Evolutionary conservation across 2,113 vertebrate species (phyloP), one percentile per base, ranked within the genome.

Genomic region (Atractosteus spatula): DNA sequence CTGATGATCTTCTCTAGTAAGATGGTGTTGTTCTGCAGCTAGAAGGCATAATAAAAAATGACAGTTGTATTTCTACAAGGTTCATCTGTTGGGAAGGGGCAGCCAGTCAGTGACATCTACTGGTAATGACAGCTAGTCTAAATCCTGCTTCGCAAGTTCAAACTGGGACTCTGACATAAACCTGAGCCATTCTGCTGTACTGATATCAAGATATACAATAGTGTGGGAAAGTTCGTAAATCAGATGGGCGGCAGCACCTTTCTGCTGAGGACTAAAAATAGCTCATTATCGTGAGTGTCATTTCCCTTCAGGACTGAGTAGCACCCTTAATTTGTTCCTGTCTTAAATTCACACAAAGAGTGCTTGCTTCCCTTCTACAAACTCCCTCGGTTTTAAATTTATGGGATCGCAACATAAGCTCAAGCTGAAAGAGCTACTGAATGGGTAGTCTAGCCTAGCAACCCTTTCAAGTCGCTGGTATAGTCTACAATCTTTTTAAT

Each of bases 201-300:
- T 90, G 83, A 81, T 85, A 87, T 85, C 62, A 72, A 62, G 71
- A 84, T 86, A 87, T n/a, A n/a, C n/a, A n/a, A n/a, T 29, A 29
- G 29, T 29, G 29, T 29, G 29, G 29, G 29, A 70, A 70, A 59
- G 55, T 80, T 84, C 88, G 84, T 90, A 92, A 91, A 89, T 91
- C 90, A 92, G 88, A 85, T 83, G 78, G 85, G 76, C 71, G 78
- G 75, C 81, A 82, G 75, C 66, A 59, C 72, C 82, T 83, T 86
- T 70, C 76, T 47, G 17, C 62, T 67, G 73, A 71, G 55, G 73
- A 79, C 74, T 73, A 81, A 86, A 89, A 91, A 89, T 88, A 85
- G 83, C 80, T 72, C 83, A 78, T 80, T 82, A 74, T 84, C 84
- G 86, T 74, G 86, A 91, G 90, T 83, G 82, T 78, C 83, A 71